These are phyloP conservation scores for Porites rus DNA, from an alignment of 92 coral and sea anemone genomes.

Conservation along the genomic window DNA sequence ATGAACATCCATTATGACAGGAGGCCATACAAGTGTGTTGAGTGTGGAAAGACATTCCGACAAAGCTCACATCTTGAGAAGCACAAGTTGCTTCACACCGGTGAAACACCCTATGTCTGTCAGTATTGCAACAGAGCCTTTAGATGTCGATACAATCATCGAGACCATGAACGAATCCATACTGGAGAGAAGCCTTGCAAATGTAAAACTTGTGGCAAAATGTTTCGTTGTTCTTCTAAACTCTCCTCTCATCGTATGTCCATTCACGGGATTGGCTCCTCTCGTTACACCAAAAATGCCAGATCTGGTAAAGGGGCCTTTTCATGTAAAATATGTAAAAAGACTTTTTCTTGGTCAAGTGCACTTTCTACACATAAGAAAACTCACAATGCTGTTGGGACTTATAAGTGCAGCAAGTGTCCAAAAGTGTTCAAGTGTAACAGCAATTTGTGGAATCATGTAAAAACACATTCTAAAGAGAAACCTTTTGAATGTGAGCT, in stretches of 20 bases:
- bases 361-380: slow-evolving; percentile 44
- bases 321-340: slow-evolving; percentile 40
- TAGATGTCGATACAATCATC: slow-evolving; percentile 1
- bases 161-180: slow-evolving; percentile 44
- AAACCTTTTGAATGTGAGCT: slow-evolving; percentile 46
- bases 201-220: slow-evolving; percentile 17
- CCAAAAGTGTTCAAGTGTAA: slow-evolving; percentile 29
- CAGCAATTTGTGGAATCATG: slow-evolving; percentile 35
- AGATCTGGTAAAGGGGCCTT: not conserved
- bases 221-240: not conserved
- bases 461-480: slow-evolving; percentile 30
- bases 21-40: slow-evolving; percentile 58
- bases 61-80: slow-evolving; percentile 49
- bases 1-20: slow-evolving; percentile 65
- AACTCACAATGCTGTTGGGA: slow-evolving; percentile 24
- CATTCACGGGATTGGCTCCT: not conserved
- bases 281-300: not conserved
- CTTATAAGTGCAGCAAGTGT: slow-evolving; percentile 43
- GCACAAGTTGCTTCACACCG: slow-evolving; percentile 59
- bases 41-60: slow-evolving; percentile 58
- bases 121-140: slow-evolving; percentile 49
- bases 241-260: not conserved
- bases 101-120: slow-evolving; percentile 64
- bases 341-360: slow-evolving; percentile 44
- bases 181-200: slow-evolving; percentile 45